Evolutionary conservation across 2,888 invertebrate genomes (phyloP), one percentile per base, ranked within the genome.

Genomic region (Drosophila paramelanica): DNA sequence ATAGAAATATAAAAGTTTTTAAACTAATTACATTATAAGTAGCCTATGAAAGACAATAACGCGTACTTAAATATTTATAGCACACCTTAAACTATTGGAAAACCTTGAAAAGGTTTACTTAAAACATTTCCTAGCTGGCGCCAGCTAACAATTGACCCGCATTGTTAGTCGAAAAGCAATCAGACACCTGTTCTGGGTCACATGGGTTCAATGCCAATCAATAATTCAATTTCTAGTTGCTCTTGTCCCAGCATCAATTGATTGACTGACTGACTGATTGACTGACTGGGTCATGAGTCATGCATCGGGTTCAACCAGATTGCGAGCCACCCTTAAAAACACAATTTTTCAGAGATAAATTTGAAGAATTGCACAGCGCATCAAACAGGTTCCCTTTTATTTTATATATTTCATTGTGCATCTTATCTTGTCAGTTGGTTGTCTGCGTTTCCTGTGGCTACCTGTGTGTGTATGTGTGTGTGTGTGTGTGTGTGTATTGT

Each of bases 281-380:
- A 7, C 46, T 23, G 69, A 82, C 74, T 82, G 81, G 78, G 83
- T 83, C 81, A 83, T 71, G 75, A 73, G 68, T 71, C 78, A 73
- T 41, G 31, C 38, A 39, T 33, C 62, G 61, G 49, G 39, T 33
- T 53, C 46, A 46, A 45, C 69, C 51, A 67, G 67, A 53, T 47
- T 38, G 11, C 36, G 17, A 74, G 42, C 62, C 58, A 76, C 77
- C 76, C 76, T 62, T 76, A 77, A 41, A 50, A 31, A 27, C 7
- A 27, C 27, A 27, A 46, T 23, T 13, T 42, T 14, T 7, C 36
- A 13, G 11, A 36, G 55, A 53, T 43, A 33, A 62, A 51, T 70
- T 59, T 51, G 39, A 72, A 68, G 72, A 78, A 78, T 78, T 78
- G 75, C 67, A 55, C 62, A 57, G 66, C 57, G 65, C 68, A 67